Conservation (phyloP, 1,140 invertebrate species). For the Platyscapa corneri region DNA sequence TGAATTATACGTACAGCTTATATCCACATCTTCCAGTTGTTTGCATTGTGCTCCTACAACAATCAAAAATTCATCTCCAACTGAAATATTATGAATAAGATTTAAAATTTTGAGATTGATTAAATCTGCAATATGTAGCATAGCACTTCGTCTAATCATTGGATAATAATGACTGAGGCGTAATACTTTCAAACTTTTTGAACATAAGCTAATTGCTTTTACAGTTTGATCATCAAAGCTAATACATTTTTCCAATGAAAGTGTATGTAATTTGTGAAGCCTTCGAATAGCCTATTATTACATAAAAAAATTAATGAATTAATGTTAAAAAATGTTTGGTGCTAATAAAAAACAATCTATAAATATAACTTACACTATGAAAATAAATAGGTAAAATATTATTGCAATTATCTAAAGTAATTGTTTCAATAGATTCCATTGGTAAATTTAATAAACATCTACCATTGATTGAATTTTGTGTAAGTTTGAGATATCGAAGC, state of each 20-base stretch:
- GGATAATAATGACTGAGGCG: conserved; percentile 51
- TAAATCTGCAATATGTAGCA: conserved; percentile 56
- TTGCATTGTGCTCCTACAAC: conserved; percentile 56
- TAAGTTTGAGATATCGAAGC: conserved; percentile 60
- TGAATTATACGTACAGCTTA: conserved; percentile 56
- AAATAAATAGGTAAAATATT: conserved; percentile 56
- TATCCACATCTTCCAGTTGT: conserved; percentile 55
- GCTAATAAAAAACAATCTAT: not conserved
- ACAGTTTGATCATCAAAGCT: conserved; percentile 52
- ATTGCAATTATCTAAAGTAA: conserved; percentile 59
- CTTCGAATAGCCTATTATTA: conserved; percentile 57
- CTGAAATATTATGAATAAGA: conserved; percentile 44
- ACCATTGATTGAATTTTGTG: conserved; percentile 57
- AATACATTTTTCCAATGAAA: conserved; percentile 55
- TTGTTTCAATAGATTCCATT: conserved; percentile 59
- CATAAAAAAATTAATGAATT: conserved; percentile 14
- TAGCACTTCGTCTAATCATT: conserved; percentile 48
- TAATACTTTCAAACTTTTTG: conserved; percentile 54
- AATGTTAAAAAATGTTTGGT: not conserved
- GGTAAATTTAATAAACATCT: conserved; percentile 62
- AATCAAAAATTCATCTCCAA: conserved; percentile 55
- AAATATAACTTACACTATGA: conserved; percentile 57
- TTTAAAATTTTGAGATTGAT: conserved; percentile 60
- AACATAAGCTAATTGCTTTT: conserved; percentile 52
- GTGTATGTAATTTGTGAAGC: conserved; percentile 55